Conservation (phyloP, 1,140 invertebrate species). For the Cardiocondyla obscurior region DNA sequence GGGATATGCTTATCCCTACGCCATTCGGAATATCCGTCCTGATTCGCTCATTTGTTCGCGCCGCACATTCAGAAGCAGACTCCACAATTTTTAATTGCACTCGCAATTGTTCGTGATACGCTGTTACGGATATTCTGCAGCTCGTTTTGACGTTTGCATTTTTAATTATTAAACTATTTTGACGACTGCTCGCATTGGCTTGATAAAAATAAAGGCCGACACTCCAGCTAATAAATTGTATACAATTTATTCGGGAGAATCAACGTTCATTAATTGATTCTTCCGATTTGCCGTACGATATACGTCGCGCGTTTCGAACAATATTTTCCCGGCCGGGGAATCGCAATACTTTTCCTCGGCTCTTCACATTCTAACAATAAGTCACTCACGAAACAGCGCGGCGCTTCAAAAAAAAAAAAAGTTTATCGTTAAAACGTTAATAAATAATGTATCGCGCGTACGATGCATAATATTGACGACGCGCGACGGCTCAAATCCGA, state of each 20-base stretch:
- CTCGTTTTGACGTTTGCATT: conserved; percentile 54
- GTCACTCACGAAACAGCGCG: conserved; percentile 24
- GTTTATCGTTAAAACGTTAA: conserved; percentile 49
- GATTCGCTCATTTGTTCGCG: conserved; percentile 33
- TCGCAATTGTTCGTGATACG: conserved; percentile 52
- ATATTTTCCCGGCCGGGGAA: conserved; percentile 36
- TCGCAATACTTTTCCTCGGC: conserved; percentile 41
- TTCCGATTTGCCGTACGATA: conserved; percentile 46
- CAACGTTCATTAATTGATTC: conserved; percentile 55
- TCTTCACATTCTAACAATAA: conserved; percentile 26
- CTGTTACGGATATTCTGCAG: conserved; percentile 54
- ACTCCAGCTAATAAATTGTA: conserved; percentile 50
- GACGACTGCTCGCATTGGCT: conserved; percentile 35
- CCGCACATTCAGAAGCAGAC: conserved; percentile 32
- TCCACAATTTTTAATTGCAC: conserved; percentile 54
- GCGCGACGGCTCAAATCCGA: conserved; percentile 64
- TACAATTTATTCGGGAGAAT: conserved; percentile 53
- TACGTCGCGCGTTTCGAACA: conserved; percentile 36
- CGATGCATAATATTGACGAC: conserved; percentile 55
- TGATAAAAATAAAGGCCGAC: conserved; percentile 50
- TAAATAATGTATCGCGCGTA: conserved; percentile 42
- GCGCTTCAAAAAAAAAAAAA: conserved; percentile 41
- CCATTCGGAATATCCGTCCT: conserved; percentile 22
- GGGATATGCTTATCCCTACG: conserved; percentile 12
- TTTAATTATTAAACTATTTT: conserved; percentile 59